These are phyloP conservation scores for Thermophis baileyi DNA, from an alignment of 2,113 vertebrate genomes.

Conservation along the genomic window DNA sequence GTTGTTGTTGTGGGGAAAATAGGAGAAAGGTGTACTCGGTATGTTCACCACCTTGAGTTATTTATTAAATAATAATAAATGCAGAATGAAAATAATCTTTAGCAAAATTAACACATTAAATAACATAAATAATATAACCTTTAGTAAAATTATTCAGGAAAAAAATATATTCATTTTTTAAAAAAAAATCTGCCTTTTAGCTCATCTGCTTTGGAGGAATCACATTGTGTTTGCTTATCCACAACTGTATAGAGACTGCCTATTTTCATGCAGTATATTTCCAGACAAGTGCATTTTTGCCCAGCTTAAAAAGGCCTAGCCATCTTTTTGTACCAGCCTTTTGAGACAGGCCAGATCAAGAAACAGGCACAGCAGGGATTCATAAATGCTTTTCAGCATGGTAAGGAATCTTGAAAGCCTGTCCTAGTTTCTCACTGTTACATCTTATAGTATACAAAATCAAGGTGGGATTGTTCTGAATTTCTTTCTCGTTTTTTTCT, in stretches of 20 bases:
- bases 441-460: neutral
- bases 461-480: neutral
- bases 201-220: neutral
- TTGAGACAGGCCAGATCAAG: neutral
- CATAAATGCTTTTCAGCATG: neutral
- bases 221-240: neutral
- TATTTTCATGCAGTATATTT: neutral
- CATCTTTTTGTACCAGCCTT: neutral
- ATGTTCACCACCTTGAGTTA: neutral
- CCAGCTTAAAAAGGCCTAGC: neutral
- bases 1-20: neutral
- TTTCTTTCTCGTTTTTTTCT: neutral
- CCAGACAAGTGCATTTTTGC: neutral
- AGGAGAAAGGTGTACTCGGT: neutral
- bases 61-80: neutral
- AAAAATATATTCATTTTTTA: neutral
- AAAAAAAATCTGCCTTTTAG: neutral
- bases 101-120: neutral
- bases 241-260: neutral
- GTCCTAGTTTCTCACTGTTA: neutral
- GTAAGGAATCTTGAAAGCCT: neutral
- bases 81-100: neutral
- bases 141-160: neutral
- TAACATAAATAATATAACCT: neutral
- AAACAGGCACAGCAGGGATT: neutral